phyloP scores from a whole-genome alignment of 37 sponge, comb jelly and placozoan genomes.

The Geodia barretti region DNA sequence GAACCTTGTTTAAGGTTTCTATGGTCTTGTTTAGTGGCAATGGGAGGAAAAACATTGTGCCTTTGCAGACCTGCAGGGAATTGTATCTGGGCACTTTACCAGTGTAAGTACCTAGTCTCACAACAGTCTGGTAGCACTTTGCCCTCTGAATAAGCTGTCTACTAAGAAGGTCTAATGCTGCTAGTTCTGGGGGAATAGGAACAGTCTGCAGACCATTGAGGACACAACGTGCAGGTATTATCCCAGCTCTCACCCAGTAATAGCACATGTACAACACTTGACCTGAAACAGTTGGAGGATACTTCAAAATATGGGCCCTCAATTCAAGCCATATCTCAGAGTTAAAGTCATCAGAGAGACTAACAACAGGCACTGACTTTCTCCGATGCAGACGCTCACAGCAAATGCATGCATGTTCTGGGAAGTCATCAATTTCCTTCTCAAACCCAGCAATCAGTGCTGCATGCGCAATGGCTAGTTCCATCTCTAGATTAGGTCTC shows the following conservation, averaged over 20 bases:
- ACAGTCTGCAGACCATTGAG: conserved; percentile 55
- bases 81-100: conserved; percentile 50
- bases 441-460: conserved; percentile 17
- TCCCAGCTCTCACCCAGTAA: conserved; percentile 28
- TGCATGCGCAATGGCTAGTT: conserved; percentile 16
- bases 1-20: conserved; percentile 27
- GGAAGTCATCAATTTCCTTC: conserved; percentile 22
- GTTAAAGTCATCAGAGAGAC: conserved; percentile 11
- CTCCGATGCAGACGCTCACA: conserved; percentile 43
- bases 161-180: conserved; percentile 32
- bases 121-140: conserved; percentile 57
- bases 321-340: conserved; percentile 35
- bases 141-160: conserved; percentile 59
- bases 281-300: neutral
- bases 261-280: conserved; percentile 40
- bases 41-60: conserved; percentile 52
- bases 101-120: conserved; percentile 60
- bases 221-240: conserved; percentile 55
- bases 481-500: conserved; percentile 1
- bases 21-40: conserved; percentile 44
- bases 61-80: conserved; percentile 49
- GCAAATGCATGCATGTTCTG: conserved; percentile 44
- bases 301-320: conserved; percentile 15
- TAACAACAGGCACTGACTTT: conserved; percentile 15
- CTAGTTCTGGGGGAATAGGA: conserved; percentile 48